Conservation (phyloP, 1,140 invertebrate species). For the Macrobrachium nipponense region DNA sequence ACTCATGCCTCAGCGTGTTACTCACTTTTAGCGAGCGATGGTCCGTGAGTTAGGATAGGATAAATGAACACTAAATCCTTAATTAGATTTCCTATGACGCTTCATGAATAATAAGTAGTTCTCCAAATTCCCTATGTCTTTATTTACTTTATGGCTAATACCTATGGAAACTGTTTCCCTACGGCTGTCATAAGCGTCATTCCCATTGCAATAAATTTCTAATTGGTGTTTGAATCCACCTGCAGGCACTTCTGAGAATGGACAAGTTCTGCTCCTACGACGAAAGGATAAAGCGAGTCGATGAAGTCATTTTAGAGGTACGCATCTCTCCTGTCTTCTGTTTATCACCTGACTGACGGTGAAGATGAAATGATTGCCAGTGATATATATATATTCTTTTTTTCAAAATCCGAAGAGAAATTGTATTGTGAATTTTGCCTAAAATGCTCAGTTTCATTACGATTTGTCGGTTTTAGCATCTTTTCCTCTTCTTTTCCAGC, state of each 20-base stretch:
- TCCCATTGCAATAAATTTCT: too few relatives aligned
- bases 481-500: conserved; percentile 69
- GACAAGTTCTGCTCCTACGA: conserved; percentile 80
- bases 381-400: not conserved
- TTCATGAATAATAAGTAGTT: not conserved
- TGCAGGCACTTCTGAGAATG: conserved; percentile 85
- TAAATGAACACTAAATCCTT: too few relatives aligned
- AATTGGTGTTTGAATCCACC: conserved; percentile 65
- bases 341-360: not conserved
- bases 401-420: not conserved
- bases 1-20: not conserved
- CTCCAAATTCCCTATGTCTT: not conserved
- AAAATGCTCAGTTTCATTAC: conserved; percentile 75
- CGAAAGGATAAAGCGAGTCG: conserved; percentile 84
- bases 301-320: conserved; percentile 90
- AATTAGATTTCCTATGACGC: too few relatives aligned
- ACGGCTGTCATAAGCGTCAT: not conserved
- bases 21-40: not conserved
- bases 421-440: conserved; percentile 84
- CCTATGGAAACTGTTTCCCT: not conserved
- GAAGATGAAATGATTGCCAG: not conserved
- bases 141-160: not conserved
- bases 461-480: not conserved
- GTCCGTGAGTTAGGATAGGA: not conserved
- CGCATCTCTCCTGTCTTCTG: not conserved